Percentiles rank a stretch among this genome's conserved stretches.
These are phyloP conservation scores for Hyperoplus immaculatus DNA, from an alignment of 2,797 vertebrate species.

Conservation along the genomic window DNA sequence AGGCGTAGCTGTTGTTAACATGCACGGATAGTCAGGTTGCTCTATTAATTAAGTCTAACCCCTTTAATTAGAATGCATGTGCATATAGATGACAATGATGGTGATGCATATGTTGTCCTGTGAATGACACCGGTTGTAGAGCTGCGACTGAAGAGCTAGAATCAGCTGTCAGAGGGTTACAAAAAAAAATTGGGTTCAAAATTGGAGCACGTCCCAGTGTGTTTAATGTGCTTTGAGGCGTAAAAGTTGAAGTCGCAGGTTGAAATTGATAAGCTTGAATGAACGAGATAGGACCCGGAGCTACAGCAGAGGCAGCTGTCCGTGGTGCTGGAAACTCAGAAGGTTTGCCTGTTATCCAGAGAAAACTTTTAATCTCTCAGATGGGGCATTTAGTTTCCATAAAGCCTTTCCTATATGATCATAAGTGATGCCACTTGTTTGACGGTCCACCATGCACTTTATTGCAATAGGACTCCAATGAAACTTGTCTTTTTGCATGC, in stretches of 20 bases:
- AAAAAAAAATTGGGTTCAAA: not conserved
- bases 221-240: not conserved
- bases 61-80: constrained; percentile 39
- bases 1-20: not conserved
- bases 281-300: not conserved
- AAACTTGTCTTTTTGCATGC: not conserved
- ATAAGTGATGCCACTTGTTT: not conserved
- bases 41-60: constrained; percentile 36
- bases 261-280: not conserved
- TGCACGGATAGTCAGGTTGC: constrained; percentile 5
- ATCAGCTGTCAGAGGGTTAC: constrained; percentile 14
- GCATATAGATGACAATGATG: constrained; percentile 44
- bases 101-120: constrained; percentile 13
- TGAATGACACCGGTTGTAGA: constrained; percentile 33
- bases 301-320: constrained; percentile 74
- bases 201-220: not conserved
- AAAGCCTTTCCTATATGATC: not conserved
- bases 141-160: not conserved
- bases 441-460: not conserved
- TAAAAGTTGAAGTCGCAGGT: constrained; percentile 61
- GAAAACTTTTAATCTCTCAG: not conserved
- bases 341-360: not conserved
- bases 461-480: not conserved
- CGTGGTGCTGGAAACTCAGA: constrained; percentile 81
- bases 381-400: not conserved